phyloP scores from a whole-genome alignment of 2,888 invertebrate species.

The Phalera bucephala region DNA sequence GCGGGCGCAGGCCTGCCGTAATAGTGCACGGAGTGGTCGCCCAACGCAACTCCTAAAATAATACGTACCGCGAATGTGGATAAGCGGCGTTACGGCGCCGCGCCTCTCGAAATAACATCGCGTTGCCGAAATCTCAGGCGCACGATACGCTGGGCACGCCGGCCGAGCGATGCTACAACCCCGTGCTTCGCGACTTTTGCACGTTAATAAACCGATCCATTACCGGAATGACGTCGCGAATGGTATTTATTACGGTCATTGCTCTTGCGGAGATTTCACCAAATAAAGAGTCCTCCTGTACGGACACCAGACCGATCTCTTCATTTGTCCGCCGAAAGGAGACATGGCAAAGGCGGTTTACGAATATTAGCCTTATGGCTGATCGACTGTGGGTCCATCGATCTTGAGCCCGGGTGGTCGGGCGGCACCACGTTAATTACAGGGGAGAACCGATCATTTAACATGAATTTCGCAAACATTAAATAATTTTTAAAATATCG shows the following conservation, averaged over 20 bases:
- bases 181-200: conserved; percentile 10
- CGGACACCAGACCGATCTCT: conserved; percentile 48
- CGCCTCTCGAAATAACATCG: conserved; percentile 42
- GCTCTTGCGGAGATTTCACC: conserved; percentile 53
- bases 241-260: conserved; percentile 58
- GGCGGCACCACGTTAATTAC: conserved; percentile 72
- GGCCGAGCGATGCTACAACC: conserved; percentile 7
- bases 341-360: conserved; percentile 59
- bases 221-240: conserved; percentile 61
- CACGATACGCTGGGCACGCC: conserved; percentile 4
- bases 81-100: conserved; percentile 25
- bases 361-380: conserved; percentile 65
- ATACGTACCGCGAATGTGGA: conserved; percentile 46
- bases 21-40: conserved; percentile 66
- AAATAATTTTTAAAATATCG: conserved; percentile 70
- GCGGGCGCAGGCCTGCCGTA: conserved; percentile 66
- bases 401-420: conserved; percentile 70
- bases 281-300: conserved; percentile 44
- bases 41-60: conserved; percentile 70
- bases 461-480: conserved; percentile 76
- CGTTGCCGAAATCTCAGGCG: conserved; percentile 37
- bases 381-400: conserved; percentile 65
- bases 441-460: conserved; percentile 73
- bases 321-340: conserved; percentile 56
- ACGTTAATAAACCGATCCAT: conserved; percentile 52